A percentile compares a stretch with the other conserved stretches of the same genome.
phyloP scores from a whole-genome alignment of 2,888 invertebrate genomes.

The Amblyjoppa fuscipennis region DNA sequence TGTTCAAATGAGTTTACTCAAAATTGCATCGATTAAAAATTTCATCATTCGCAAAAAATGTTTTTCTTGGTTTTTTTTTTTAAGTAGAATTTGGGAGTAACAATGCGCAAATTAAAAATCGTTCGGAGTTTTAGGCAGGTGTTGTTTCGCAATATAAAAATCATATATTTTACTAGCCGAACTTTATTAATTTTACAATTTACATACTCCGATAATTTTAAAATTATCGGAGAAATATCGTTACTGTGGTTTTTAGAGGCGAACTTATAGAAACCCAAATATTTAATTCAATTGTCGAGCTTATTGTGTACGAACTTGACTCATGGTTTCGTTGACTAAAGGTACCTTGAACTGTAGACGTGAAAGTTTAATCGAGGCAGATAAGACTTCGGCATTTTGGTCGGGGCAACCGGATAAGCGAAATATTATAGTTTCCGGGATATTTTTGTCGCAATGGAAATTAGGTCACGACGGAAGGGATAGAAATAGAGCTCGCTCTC shows the following conservation, averaged over 20 bases:
- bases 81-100: background rate
- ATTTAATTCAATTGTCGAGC: background rate
- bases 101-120: background rate
- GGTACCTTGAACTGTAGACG: background rate
- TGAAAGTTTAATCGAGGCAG: background rate
- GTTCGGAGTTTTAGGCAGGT: background rate
- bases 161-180: background rate
- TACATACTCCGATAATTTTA: background rate
- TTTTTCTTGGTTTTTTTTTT: background rate
- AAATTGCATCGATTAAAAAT: background rate
- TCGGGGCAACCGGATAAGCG: background rate
- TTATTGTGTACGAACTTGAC: background rate
- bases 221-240: background rate
- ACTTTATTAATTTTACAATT: too few species aligned
- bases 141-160: background rate
- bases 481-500: background rate
- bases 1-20: background rate
- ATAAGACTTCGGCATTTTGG: background rate
- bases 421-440: background rate
- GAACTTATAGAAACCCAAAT: background rate
- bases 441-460: background rate
- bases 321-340: background rate
- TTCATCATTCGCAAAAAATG: background rate
- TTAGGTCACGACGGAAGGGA: background rate
- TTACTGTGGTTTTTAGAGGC: background rate